These are phyloP conservation scores for Acanthochromis polyacanthus DNA, from an alignment of 2,113 vertebrate species.

Conservation along the genomic window DNA sequence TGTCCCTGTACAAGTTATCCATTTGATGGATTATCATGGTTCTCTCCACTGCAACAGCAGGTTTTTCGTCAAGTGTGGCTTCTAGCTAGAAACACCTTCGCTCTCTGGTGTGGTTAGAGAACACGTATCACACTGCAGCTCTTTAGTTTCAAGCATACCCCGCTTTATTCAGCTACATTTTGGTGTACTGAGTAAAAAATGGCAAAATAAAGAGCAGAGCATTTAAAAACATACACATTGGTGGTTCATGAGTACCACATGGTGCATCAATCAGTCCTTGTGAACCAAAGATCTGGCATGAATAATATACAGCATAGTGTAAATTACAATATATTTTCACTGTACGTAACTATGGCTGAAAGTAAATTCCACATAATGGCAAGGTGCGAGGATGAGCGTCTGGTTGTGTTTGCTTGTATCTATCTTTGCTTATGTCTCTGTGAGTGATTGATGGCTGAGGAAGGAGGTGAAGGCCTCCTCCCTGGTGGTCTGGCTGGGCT, in stretches of 20 bases:
- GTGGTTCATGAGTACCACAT: conserved; percentile 2
- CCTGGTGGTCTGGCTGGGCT: conserved; percentile 82
- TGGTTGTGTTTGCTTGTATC: conserved; percentile 71
- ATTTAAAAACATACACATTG: conserved; percentile 1
- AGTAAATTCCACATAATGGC: conserved; percentile 27
- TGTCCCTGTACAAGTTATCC: background rate
- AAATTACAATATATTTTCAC: conserved; percentile 31
- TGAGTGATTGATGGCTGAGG: conserved; percentile 79
- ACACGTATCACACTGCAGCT: too few species aligned
- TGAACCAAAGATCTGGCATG: conserved; percentile 15
- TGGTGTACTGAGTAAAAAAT: background rate
- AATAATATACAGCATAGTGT: conserved; percentile 33
- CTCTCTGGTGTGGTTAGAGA: too few species aligned
- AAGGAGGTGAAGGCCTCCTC: conserved; percentile 75
- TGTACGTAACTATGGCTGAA: conserved; percentile 11
- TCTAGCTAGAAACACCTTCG: too few species aligned
- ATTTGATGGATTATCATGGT: background rate
- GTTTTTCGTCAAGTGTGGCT: background rate
- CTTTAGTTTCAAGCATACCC: too few species aligned
- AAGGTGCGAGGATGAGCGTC: conserved; percentile 54
- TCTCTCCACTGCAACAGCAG: background rate
- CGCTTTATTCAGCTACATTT: conserved; percentile 10
- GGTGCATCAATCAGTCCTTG: conserved; percentile 36
- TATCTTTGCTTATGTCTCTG: conserved; percentile 73
- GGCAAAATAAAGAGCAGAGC: conserved; percentile 11